Evolutionary conservation across 2,888 invertebrate species (phyloP).

Genomic region (Dastarcus helophoroides): DNA sequence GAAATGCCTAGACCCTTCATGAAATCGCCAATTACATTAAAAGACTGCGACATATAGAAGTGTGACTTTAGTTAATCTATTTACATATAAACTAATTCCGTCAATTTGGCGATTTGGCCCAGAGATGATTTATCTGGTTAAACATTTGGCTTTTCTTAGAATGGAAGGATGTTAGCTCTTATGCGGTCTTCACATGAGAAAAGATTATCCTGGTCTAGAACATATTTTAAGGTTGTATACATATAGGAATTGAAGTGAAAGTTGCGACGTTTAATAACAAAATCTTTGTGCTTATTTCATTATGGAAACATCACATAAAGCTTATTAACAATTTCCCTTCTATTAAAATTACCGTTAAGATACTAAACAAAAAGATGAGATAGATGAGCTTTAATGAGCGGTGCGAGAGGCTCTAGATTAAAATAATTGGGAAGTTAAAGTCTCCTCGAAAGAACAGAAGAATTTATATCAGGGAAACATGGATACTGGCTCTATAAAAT

Average conservation of each 20-base stretch:
- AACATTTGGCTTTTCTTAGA: too few species aligned
- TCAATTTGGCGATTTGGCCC: too few species aligned
- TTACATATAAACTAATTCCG: too few species aligned
- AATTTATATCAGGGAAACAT: background rate
- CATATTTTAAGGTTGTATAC: background rate
- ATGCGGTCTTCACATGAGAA: too few species aligned
- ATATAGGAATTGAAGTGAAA: background rate
- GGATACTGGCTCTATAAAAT: constrained; percentile 17
- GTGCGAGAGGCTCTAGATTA: background rate
- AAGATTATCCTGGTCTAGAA: too few species aligned
- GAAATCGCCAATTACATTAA: too few species aligned
- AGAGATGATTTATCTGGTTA: too few species aligned
- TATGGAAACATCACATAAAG: constrained; percentile 1
- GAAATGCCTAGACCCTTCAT: too few species aligned
- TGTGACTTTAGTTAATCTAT: too few species aligned
- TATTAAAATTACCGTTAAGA: background rate
- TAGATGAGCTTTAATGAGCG: background rate
- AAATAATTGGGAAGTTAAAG: constrained; percentile 1
- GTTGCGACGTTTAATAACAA: background rate
- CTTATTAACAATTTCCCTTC: constrained; percentile 1
- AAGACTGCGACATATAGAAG: too few species aligned
- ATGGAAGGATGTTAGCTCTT: too few species aligned
- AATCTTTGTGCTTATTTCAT: background rate
- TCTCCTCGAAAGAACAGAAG: background rate
- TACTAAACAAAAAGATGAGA: constrained; percentile 1